Evolutionary conservation across 2,888 invertebrate genomes (phyloP), one percentile per base, ranked within the genome.

Genomic region (Trichogramma evanescens): DNA sequence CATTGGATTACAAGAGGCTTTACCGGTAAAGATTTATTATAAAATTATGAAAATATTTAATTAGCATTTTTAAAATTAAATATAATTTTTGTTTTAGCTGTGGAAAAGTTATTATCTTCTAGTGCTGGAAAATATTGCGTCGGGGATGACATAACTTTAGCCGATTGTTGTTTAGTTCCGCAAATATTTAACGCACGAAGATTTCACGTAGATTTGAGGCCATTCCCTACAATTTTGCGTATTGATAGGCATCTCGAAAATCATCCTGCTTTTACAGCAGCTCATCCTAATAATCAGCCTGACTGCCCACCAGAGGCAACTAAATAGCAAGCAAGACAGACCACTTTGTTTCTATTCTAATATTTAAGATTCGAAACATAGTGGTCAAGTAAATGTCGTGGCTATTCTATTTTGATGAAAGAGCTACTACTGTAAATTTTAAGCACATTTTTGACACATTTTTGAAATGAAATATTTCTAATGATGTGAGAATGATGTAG

Each of bases 261-360:
- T 72, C 88, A 93, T 72, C 91, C 91, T 7, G 91, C 91, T 5
- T 93, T 95, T 80, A 83, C 89, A 66, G 88, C 86, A 41, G 91
- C 93, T 9, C 91, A 93, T 81, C 92, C 94, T 5, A 87, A 86
- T 61, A 54, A 53, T 50, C 58, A 58, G 39, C 54, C 54, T 9
- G 54, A 50, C 8, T 54, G 39, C 38, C 54, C 53, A n/a, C 4
- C 5, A 26, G 50, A 56, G 42, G 52, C 87, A 70, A 88, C 89
- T 75, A 89, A 90, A 83, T 88, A 85, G 83, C 75, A 76, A 74
- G 76, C 77, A 66, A 76, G 76, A 70, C 77, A 78, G 77, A 78
- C 77, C 76, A 76, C 77, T 66, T 74, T 77, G 66, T 78, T 78
- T 66, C 75, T 78, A 67, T 78, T 78, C 72, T 78, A 76, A 75